Evolutionary conservation across 2,888 invertebrate genomes (phyloP).

Genomic region (Dascillus cervinus): DNA sequence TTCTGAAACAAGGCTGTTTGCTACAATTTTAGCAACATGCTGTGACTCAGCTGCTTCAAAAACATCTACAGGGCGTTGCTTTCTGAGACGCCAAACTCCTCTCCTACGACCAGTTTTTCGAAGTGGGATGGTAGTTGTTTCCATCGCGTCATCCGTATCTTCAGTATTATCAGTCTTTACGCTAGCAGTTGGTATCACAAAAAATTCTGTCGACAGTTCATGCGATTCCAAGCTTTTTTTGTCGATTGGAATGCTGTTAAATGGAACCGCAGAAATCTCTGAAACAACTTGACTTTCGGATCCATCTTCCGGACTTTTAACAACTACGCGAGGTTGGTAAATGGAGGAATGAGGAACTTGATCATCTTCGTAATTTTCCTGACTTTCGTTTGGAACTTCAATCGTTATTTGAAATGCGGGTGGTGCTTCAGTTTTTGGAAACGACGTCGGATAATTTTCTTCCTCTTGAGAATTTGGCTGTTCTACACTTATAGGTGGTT

Average conservation of each 20-base stretch:
- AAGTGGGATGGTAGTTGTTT: background rate
- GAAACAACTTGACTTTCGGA: background rate
- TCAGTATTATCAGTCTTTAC: slow-evolving; percentile 7
- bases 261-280: background rate
- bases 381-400: slow-evolving; percentile 27
- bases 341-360: slow-evolving; percentile 46
- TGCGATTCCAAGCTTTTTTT: background rate
- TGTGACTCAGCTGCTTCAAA: slow-evolving; percentile 78
- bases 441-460: slow-evolving; percentile 41
- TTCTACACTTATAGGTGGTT: slow-evolving; percentile 36
- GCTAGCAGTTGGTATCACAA: no score
- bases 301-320: background rate
- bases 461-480: no score
- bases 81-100: slow-evolving; percentile 69
- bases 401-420: slow-evolving; percentile 37
- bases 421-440: slow-evolving; percentile 24
- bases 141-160: background rate
- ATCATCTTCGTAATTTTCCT: slow-evolving; percentile 41
- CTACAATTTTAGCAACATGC: slow-evolving; percentile 46
- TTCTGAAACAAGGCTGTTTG: slow-evolving; percentile 26
- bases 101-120: slow-evolving; percentile 46
- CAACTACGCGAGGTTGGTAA: slow-evolving; percentile 4
- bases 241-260: background rate
- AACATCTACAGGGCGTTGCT: slow-evolving; percentile 52
- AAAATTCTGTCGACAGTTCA: slow-evolving; percentile 7